Conservation (phyloP, 2,888 invertebrate genomes). For the Fragum fragum region DNA sequence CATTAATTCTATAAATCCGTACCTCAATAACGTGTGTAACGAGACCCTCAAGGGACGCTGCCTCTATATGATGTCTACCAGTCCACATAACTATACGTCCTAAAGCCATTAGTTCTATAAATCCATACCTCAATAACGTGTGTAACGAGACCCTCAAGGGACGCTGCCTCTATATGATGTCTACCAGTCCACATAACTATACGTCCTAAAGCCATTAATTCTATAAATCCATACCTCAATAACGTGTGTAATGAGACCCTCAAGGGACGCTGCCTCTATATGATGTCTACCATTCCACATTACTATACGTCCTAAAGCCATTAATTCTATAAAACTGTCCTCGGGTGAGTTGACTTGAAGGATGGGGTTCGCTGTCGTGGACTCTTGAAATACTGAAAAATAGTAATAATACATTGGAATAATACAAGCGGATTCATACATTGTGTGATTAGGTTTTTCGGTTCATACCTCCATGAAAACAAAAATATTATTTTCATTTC, state of each 20-base stretch:
- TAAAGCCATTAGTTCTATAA: slow-evolving; percentile 88
- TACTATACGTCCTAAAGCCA: slow-evolving; percentile 87
- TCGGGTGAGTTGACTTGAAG: slow-evolving; percentile 86
- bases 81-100: slow-evolving; percentile 86
- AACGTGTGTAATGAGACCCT: slow-evolving; percentile 88
- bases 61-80: slow-evolving; percentile 86
- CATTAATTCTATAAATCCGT: slow-evolving; percentile 87
- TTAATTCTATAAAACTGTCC: slow-evolving; percentile 88
- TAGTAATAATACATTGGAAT: no score
- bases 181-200: slow-evolving; percentile 86
- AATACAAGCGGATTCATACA: no score
- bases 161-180: slow-evolving; percentile 87
- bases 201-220: slow-evolving; percentile 87
- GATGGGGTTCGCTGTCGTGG: slow-evolving; percentile 75
- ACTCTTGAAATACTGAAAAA: slow-evolving; percentile 80
- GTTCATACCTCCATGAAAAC: no score
- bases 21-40: slow-evolving; percentile 88
- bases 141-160: slow-evolving; percentile 88
- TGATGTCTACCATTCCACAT: slow-evolving; percentile 85
- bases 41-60: slow-evolving; percentile 88
- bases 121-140: slow-evolving; percentile 87
- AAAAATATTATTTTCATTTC: no score
- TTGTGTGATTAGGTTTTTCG: no score
- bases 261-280: slow-evolving; percentile 88
- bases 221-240: slow-evolving; percentile 87